Percentiles rank a stretch among this genome's conserved stretches.
Conservation (phyloP, 1,140 invertebrate species). For the Augochlora pura region DNA sequence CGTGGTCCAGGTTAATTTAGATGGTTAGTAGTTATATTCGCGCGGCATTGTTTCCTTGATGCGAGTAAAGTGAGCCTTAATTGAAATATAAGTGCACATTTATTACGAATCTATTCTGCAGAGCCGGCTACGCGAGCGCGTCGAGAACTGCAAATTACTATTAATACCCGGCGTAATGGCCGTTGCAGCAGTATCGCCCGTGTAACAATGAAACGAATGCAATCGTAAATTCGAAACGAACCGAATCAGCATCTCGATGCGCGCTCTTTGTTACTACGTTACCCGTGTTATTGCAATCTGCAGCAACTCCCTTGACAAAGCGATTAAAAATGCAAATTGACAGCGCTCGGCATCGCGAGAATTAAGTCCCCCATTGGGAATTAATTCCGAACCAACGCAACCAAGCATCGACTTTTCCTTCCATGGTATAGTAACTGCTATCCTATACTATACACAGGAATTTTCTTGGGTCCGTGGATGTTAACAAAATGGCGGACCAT, state of each 20-base stretch:
- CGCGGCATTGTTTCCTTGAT: constrained; percentile 42
- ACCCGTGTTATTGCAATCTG: too few relatives aligned
- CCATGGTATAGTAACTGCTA: too few relatives aligned
- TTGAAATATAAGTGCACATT: constrained; percentile 49
- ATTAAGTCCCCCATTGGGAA: too few relatives aligned
- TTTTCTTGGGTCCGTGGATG: too few relatives aligned
- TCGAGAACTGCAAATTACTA: constrained; percentile 35
- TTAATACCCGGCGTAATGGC: constrained; percentile 37
- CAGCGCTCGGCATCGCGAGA: too few relatives aligned
- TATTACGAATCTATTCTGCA: constrained; percentile 43
- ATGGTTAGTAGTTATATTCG: constrained; percentile 22
- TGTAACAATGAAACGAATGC: constrained; percentile 4
- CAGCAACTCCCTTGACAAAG: too few relatives aligned
- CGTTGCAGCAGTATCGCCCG: constrained; percentile 19
- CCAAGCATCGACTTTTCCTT: too few relatives aligned
- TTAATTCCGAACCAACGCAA: too few relatives aligned
- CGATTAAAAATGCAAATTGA: too few relatives aligned
- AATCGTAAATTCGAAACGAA: constrained; percentile 5
- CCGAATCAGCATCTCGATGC: neutral
- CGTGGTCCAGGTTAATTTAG: constrained; percentile 21
- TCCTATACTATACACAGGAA: too few relatives aligned
- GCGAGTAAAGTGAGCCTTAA: constrained; percentile 41
- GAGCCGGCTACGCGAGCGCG: constrained; percentile 21
- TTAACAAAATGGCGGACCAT: too few relatives aligned
- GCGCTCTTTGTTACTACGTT: too few relatives aligned